These are phyloP conservation scores for Nipponia nippon DNA, from an alignment of 2,113 vertebrate species.

Conservation along the genomic window DNA sequence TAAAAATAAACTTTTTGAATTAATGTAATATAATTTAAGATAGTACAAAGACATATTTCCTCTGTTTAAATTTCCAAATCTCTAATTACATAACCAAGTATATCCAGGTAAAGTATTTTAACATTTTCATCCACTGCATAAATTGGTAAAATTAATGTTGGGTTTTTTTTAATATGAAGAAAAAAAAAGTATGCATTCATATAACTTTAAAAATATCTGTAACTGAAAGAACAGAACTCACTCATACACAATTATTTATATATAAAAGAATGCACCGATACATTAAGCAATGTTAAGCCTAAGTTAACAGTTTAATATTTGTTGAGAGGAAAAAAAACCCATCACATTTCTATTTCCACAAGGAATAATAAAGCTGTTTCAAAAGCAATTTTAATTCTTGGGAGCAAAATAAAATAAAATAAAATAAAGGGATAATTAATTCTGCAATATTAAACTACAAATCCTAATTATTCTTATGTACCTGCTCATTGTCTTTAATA, in stretches of 20 bases:
- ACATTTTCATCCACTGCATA: not conserved
- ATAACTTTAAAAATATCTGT: not conserved
- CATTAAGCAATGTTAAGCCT: not conserved
- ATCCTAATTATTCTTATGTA: not conserved
- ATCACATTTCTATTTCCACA: not conserved
- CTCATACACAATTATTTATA: not conserved
- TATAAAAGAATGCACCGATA: not conserved
- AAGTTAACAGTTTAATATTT: not conserved
- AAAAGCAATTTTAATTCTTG: not conserved
- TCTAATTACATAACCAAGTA: not conserved
- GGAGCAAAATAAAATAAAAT: not conserved
- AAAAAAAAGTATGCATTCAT: not conserved
- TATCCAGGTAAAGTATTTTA: not conserved
- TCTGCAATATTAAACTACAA: not conserved
- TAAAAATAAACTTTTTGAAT: not conserved
- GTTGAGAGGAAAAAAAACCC: not conserved
- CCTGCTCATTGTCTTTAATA: constrained; percentile 98
- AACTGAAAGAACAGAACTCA: not conserved
- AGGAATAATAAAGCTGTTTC: not conserved
- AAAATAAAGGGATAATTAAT: not conserved
- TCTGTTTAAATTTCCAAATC: not conserved
- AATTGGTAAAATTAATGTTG: not conserved
- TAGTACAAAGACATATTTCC: not conserved
- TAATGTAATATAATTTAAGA: not conserved
- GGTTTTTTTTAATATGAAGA: not conserved